Conservation (phyloP, 2,113 vertebrate genomes). For the Gymnorhina tibicen region DNA sequence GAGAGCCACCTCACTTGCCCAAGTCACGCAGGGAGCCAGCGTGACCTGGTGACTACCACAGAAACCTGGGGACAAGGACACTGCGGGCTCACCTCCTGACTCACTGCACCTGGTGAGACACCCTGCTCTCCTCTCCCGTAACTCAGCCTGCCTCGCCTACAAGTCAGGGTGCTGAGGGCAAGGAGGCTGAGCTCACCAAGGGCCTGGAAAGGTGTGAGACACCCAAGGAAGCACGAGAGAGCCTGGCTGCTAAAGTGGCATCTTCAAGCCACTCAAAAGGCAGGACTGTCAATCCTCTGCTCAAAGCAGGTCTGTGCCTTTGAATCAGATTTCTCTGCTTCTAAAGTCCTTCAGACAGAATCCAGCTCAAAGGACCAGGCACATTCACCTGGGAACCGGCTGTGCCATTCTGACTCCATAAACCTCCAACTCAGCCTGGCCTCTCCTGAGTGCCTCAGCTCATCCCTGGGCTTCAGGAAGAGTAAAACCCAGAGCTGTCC, state of each 20-base stretch:
- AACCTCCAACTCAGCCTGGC: not conserved
- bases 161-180: not conserved
- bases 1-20: not conserved
- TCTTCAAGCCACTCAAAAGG: not conserved
- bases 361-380: not conserved
- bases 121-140: not conserved
- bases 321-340: not conserved
- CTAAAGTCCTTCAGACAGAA: not conserved
- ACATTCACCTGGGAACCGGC: not conserved
- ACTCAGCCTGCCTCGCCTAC: not conserved
- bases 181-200: not conserved
- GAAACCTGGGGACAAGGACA: not conserved
- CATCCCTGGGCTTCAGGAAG: not conserved
- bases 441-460: not conserved
- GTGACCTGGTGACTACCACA: not conserved
- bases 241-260: not conserved
- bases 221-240: not conserved
- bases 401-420: not conserved
- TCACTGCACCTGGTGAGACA: not conserved
- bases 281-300: not conserved
- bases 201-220: not conserved
- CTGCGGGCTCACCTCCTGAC: not conserved
- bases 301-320: not conserved
- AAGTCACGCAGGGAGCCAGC: accelerated
- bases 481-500: not conserved